Evolutionary conservation across 2,888 invertebrate species (phyloP).

Genomic region (Antheraea assamensis): DNA sequence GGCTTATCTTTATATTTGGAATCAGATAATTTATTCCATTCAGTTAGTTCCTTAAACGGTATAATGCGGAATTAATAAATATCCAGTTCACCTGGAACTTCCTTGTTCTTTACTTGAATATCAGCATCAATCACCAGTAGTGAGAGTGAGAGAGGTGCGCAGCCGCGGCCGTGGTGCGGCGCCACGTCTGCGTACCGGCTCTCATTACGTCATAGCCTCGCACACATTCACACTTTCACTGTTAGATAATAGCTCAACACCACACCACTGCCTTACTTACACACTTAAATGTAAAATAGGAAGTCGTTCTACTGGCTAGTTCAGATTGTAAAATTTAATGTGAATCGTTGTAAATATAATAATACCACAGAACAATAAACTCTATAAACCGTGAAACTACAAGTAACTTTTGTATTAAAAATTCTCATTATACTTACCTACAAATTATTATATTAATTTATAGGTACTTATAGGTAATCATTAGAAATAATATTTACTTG

Average conservation of each 20-base stretch:
- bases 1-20: conserved; percentile 42
- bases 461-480: not conserved
- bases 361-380: conserved; percentile 18
- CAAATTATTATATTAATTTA: not conserved
- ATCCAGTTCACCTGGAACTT: conserved; percentile 61
- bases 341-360: conserved; percentile 26
- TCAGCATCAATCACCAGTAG: conserved; percentile 55
- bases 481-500: not conserved
- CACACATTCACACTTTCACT: conserved; percentile 79
- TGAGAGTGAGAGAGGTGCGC: conserved; percentile 65
- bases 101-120: conserved; percentile 68
- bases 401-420: conserved; percentile 3
- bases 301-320: conserved; percentile 61
- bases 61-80: conserved; percentile 51
- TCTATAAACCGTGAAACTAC: conserved; percentile 19
- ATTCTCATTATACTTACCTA: conserved; percentile 21
- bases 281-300: conserved; percentile 73
- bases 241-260: conserved; percentile 76
- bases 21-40: conserved; percentile 37
- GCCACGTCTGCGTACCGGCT: conserved; percentile 48
- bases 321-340: conserved; percentile 41
- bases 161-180: conserved; percentile 1
- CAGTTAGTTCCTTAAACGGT: conserved; percentile 47
- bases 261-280: conserved; percentile 76
- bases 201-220: conserved; percentile 68